Conservation (phyloP, 2,888 invertebrate genomes). For the Platycheirus rosarum region DNA sequence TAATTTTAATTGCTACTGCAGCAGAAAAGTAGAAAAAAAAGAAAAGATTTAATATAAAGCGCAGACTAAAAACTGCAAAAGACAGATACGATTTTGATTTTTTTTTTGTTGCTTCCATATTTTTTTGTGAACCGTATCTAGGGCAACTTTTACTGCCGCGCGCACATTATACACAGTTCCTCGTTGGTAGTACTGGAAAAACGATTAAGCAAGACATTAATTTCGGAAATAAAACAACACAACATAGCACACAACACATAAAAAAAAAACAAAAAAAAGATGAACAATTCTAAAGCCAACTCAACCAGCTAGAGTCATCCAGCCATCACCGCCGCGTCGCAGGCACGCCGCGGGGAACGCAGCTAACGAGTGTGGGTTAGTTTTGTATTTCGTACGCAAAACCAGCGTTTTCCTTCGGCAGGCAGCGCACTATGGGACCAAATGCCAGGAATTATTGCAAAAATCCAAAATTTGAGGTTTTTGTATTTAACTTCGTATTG, state of each 20-base stretch:
- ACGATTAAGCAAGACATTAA: slow-evolving; percentile 71
- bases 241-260: not conserved
- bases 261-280: slow-evolving; percentile 1
- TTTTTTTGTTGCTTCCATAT: slow-evolving; percentile 18
- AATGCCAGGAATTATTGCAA: too few species aligned
- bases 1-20: slow-evolving; percentile 58
- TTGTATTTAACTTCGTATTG: too few species aligned
- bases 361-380: not conserved
- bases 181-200: slow-evolving; percentile 65
- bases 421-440: too few species aligned
- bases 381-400: too few species aligned
- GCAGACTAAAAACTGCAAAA: slow-evolving; percentile 10
- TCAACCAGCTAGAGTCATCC: slow-evolving; percentile 42
- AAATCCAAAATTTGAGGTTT: too few species aligned
- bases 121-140: slow-evolving; percentile 64
- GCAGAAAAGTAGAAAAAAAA: slow-evolving; percentile 21
- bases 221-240: slow-evolving; percentile 55
- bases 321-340: slow-evolving; percentile 9
- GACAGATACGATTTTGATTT: slow-evolving; percentile 11
- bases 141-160: slow-evolving; percentile 70
- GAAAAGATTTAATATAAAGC: slow-evolving; percentile 1
- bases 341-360: not conserved
- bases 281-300: slow-evolving; percentile 43
- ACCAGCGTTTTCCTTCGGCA: too few species aligned
- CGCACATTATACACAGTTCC: slow-evolving; percentile 56